phyloP scores from a whole-genome alignment of 35 echinoderm and acorn worm genomes.

The Lytechinus pictus region DNA sequence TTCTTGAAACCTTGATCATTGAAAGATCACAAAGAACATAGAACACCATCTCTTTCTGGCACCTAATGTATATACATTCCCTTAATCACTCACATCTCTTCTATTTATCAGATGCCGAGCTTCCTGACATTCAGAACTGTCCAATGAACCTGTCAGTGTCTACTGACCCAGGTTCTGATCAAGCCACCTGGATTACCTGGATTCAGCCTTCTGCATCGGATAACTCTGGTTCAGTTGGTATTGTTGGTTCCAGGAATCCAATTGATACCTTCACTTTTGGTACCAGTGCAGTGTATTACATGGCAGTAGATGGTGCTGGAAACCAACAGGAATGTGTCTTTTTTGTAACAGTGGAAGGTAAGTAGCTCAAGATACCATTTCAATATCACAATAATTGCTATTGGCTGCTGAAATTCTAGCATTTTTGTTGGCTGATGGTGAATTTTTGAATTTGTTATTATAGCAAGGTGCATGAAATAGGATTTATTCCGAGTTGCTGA shows the following conservation, averaged over 20 bases:
- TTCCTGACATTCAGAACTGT: conserved; percentile 23
- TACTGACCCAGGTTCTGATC: neutral
- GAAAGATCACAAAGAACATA: too few relatives aligned
- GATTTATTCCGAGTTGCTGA: too few relatives aligned
- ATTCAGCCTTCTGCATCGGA: neutral
- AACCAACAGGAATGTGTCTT: neutral
- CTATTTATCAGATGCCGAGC: neutral
- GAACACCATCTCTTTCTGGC: too few relatives aligned
- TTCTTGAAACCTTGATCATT: too few relatives aligned
- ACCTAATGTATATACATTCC: too few relatives aligned
- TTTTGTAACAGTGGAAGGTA: conserved; percentile 11
- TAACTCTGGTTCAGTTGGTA: conserved; percentile 38
- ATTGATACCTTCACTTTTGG: neutral
- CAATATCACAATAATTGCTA: too few relatives aligned
- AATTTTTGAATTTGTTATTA: too few relatives aligned
- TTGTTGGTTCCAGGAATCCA: neutral
- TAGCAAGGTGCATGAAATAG: too few relatives aligned
- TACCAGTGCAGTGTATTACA: neutral
- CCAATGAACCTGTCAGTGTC: conserved; percentile 15
- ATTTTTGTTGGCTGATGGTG: too few relatives aligned
- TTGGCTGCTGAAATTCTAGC: too few relatives aligned
- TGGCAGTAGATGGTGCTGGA: neutral
- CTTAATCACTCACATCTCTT: too few relatives aligned
- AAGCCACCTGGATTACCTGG: conserved; percentile 27
- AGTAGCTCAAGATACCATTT: neutral